phyloP scores from a whole-genome alignment of 2,797 vertebrate species.

The Rhinichthys osculus region DNA sequence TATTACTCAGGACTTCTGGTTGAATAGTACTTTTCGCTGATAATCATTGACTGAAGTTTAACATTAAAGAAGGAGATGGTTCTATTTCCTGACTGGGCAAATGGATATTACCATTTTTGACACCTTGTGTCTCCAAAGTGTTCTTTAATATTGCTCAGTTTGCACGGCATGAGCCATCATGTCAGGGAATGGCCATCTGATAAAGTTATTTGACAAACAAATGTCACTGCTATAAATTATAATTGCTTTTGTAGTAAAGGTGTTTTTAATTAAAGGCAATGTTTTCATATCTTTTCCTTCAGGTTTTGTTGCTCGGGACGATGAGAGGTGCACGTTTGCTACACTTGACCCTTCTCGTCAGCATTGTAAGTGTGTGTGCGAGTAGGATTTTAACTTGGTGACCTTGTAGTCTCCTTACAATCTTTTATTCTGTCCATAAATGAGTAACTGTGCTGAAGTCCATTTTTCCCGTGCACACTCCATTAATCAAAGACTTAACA shows the following conservation, averaged over 20 bases:
- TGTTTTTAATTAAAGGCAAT: background rate
- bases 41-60: constrained; percentile 20
- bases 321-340: constrained; percentile 56
- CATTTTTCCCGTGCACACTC: constrained; percentile 18
- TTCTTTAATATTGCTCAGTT: background rate
- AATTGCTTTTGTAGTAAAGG: background rate
- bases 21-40: background rate
- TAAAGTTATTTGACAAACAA: constrained; percentile 4
- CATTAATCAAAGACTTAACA: constrained; percentile 35
- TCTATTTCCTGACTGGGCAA: background rate
- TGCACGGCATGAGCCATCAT: background rate
- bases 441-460: constrained; percentile 60
- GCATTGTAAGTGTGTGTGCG: constrained; percentile 59
- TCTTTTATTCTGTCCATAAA: constrained; percentile 52
- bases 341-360: constrained; percentile 55
- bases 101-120: background rate
- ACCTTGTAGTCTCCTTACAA: constrained; percentile 41
- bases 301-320: constrained; percentile 48
- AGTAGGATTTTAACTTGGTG: constrained; percentile 38
- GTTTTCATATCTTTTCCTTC: background rate
- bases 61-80: constrained; percentile 19
- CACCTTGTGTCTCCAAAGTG: background rate
- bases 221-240: background rate
- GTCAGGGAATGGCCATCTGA: background rate
- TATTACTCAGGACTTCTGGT: background rate